A percentile compares a stretch with the other conserved stretches of the same genome.
Evolutionary conservation across 2,797 vertebrate genomes (phyloP).

Genomic region (Astyanax mexicanus): DNA sequence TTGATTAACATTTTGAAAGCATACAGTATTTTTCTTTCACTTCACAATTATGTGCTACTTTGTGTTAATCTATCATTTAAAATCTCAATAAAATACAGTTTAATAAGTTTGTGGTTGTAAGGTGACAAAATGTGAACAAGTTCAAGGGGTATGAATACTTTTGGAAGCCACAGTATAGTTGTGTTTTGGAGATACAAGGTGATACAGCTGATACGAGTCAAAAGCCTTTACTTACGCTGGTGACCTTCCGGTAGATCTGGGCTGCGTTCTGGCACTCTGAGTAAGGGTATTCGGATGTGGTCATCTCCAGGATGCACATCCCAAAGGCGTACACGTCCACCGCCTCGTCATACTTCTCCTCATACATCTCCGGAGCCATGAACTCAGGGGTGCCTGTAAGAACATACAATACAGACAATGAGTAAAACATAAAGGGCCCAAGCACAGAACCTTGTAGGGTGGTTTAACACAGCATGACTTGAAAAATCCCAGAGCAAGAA

Average conservation of each 20-base stretch:
- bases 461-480: too few species aligned
- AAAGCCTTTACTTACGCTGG: slow-evolving; percentile 81
- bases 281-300: slow-evolving; percentile 94
- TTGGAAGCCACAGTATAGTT: too few species aligned
- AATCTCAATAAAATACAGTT: too few species aligned
- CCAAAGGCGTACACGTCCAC: slow-evolving; percentile 96
- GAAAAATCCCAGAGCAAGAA: too few species aligned
- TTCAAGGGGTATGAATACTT: too few species aligned
- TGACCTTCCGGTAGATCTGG: slow-evolving; percentile 96
- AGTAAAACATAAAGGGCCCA: background rate
- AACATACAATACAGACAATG: slow-evolving; percentile 14
- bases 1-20: too few species aligned
- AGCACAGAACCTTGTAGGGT: background rate
- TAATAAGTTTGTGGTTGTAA: too few species aligned
- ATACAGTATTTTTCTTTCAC: too few species aligned
- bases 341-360: slow-evolving; percentile 93
- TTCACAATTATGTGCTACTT: too few species aligned
- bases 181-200: too few species aligned
- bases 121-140: too few species aligned
- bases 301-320: slow-evolving; percentile 99
- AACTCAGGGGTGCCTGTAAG: slow-evolving; percentile 95
- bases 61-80: too few species aligned
- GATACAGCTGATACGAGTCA: background rate
- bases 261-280: slow-evolving; percentile 93
- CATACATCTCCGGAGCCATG: slow-evolving; percentile 98